These are phyloP conservation scores for Hymenopus coronatus DNA, from an alignment of 2,888 invertebrate genomes.

Conservation along the genomic window DNA sequence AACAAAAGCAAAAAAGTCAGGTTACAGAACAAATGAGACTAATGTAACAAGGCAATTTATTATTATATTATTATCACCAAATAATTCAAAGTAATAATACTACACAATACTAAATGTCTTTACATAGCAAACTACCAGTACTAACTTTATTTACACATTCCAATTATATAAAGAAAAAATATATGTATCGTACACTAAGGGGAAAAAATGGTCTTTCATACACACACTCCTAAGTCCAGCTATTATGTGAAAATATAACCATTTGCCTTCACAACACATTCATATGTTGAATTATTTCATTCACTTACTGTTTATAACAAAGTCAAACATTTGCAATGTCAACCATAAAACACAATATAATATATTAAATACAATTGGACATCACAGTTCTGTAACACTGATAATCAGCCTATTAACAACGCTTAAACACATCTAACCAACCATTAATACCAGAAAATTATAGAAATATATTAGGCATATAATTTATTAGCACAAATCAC, in stretches of 20 bases:
- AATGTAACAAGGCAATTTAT: background rate
- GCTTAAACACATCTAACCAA: background rate
- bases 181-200: background rate
- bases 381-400: background rate
- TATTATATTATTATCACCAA: background rate
- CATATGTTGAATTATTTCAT: background rate
- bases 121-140: background rate
- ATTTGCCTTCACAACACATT: background rate
- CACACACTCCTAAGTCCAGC: background rate
- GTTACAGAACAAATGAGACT: background rate
- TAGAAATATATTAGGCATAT: background rate
- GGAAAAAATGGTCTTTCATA: background rate
- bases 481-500: background rate
- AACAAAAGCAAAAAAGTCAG: background rate
- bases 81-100: background rate
- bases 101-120: background rate
- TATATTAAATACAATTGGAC: background rate
- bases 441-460: background rate
- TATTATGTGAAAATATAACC: background rate
- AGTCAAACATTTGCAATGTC: background rate
- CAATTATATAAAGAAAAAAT: background rate
- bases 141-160: background rate
- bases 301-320: background rate
- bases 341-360: background rate
- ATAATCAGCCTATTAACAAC: background rate